Evolutionary conservation across 92 coral and sea anemone genomes (phyloP).

Genomic region (Hydrozoanthus gracilis): DNA sequence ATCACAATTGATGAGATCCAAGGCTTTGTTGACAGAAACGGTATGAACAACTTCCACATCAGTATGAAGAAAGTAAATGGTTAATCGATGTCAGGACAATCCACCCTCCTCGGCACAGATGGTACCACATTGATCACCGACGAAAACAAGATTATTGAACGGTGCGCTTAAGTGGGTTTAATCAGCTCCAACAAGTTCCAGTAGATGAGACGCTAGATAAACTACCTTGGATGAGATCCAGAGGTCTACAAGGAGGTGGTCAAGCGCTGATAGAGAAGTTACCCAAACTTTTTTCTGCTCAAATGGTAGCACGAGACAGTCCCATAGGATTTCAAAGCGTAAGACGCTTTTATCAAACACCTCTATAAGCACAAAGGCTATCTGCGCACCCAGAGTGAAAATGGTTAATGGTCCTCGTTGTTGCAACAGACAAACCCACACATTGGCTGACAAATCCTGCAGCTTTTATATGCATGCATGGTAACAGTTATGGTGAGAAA

Average conservation of each 20-base stretch:
- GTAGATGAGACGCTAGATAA: constrained; percentile 33
- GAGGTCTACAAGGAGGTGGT: no score
- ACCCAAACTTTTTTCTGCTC: no score
- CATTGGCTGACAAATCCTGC: no score
- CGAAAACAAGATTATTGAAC: not conserved
- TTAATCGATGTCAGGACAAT: not conserved
- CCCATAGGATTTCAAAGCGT: not conserved
- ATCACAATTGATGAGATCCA: constrained; percentile 51
- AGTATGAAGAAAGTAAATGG: constrained; percentile 16
- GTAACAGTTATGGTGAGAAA: no score
- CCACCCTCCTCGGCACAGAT: constrained; percentile 48
- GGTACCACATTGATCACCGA: constrained; percentile 8
- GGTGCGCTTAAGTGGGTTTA: constrained; percentile 37
- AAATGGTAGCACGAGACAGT: no score
- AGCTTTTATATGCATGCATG: no score
- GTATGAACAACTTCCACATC: constrained; percentile 40
- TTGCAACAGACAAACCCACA: no score
- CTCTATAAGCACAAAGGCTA: constrained; percentile 55
- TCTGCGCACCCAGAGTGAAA: not conserved
- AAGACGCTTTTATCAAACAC: not conserved
- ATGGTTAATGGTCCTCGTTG: no score
- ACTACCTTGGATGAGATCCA: constrained; percentile 19
- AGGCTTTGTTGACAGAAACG: constrained; percentile 37
- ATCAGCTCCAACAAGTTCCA: constrained; percentile 42
- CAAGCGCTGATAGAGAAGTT: no score